phyloP scores from a whole-genome alignment of 37 sponge, comb jelly and placozoan genomes.

The Ephydatia muelleri region DNA sequence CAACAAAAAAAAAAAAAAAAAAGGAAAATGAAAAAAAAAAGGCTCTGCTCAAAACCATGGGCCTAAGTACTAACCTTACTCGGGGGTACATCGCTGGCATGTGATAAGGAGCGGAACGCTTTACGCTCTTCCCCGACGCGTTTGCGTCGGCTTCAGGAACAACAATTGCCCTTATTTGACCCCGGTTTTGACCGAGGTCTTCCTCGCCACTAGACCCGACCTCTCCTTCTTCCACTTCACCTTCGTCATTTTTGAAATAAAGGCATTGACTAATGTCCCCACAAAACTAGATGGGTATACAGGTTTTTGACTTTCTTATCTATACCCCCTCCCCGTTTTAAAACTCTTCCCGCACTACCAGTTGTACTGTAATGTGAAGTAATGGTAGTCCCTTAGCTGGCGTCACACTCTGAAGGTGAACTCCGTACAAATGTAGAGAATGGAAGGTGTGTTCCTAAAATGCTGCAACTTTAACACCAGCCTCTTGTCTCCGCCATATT shows the following conservation, averaged over 20 bases:
- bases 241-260: conserved; percentile 21
- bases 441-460: conserved; percentile 1
- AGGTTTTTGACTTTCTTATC: neutral
- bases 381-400: conserved; percentile 1
- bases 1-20: too few species aligned
- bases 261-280: neutral
- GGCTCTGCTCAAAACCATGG: neutral
- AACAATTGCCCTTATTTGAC: neutral
- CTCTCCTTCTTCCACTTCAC: conserved; percentile 69
- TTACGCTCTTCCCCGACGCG: neutral
- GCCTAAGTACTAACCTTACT: neutral
- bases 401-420: neutral
- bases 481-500: conserved; percentile 1
- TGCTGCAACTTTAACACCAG: conserved; percentile 1
- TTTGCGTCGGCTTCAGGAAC: conserved; percentile 5
- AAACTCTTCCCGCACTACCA: neutral
- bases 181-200: conserved; percentile 9
- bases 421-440: conserved; percentile 1
- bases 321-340: neutral
- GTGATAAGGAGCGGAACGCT: conserved; percentile 7
- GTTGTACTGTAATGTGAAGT: neutral
- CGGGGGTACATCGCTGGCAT: neutral
- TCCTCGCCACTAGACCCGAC: conserved; percentile 57
- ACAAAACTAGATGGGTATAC: neutral
- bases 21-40: neutral